Evolutionary conservation across 2,797 vertebrate genomes (phyloP), one percentile per base, ranked within the genome.

Genomic region (Stomatorhinus walkeri): DNA sequence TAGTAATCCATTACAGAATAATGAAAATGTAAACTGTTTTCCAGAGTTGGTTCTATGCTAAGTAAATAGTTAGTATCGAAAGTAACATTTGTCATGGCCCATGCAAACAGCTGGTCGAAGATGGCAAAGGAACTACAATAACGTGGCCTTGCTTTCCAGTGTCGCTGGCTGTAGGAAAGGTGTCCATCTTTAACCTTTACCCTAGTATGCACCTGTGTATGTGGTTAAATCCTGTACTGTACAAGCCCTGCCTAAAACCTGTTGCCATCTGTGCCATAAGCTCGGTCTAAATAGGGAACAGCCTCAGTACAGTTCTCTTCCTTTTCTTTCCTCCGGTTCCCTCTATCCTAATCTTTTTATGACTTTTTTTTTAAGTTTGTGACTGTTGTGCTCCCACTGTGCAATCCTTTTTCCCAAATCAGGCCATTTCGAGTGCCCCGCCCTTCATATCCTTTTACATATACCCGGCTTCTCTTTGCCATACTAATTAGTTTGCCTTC

Each of bases 231-330:
- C 87, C 90, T 89, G 48, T 79, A 89, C 89, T 83, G 16, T 90
- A 88, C 91, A 87, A 83, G 40, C 90, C 87, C 59, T 61, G 68
- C 89, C 68, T 88, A 90, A 89, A 90, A 90, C 88, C 68, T 91
- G 89, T 91, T 91, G 88, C 91, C 85, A 88, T 91, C 91, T 91
- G 95, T 95, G 95, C 95, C 95, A 95, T 95, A 95, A 90, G 89
- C 90, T 92, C 91, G 89, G 91, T 91, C 89, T 92, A 90, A 92
- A 91, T 93, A 89, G 91, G 87, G 79, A 89, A 87, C 64, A 49
- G 28, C 85, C 43, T 87, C 86, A 79, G 64, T 87, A 56, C 52
- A 61, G 22, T 87, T 59, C 76, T 81, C 85, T 83, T 46, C 51
- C 54, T 79, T 68, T 24, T 3, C 49, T 48, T 48, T 36, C 56